Evolutionary conservation across 2,888 invertebrate genomes (phyloP), one percentile per base, ranked within the genome.

Genomic region (Thyatira batis): DNA sequence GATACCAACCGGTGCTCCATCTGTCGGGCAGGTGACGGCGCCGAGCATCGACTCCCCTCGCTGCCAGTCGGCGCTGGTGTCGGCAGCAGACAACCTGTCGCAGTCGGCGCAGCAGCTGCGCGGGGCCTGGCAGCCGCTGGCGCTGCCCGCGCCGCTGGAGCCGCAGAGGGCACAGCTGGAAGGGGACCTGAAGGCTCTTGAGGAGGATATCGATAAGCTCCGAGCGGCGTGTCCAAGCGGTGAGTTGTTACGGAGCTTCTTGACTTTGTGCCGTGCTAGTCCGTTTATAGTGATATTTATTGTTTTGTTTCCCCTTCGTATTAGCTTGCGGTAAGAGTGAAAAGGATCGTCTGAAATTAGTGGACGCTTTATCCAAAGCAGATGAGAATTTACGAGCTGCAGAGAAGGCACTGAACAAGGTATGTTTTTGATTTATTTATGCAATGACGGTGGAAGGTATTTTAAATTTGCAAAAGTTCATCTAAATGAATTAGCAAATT

Each of bases 331-430:
- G 23, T 4, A 23, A 23, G 6, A 6, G 23, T 23, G 23, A 23
- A 23, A 23, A 23, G 3, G n/a, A n/a, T n/a, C n/a, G n/a, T n/a
- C n/a, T n/a, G n/a, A n/a, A n/a, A n/a, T n/a, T n/a, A n/a, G n/a
- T n/a, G n/a, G n/a, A n/a, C n/a, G n/a, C n/a, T n/a, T n/a, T n/a
- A n/a, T n/a, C n/a, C n/a, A n/a, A n/a, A 0, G 61, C 70, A 1
- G 69, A 65, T 48, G 63, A 63, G 0, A 65, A 58, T 13, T 50
- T 82, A 20, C 56, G 55, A 3, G 64, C 66, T 0, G 73, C 73
- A 1, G 71, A 73, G 9, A 61, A 71, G n/a, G 67, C 69, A n/a
- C 54, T 82, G n/a, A 58, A 70, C n/a, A 61, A 73, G 67, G 73
- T 44, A 23, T 53, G 43, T 27, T 43, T 27, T 3, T 44, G 8